Percentiles rank a stretch among this genome's conserved stretches.
These are phyloP conservation scores for Bibio marci DNA, from an alignment of 2,888 invertebrate genomes.

Conservation along the genomic window DNA sequence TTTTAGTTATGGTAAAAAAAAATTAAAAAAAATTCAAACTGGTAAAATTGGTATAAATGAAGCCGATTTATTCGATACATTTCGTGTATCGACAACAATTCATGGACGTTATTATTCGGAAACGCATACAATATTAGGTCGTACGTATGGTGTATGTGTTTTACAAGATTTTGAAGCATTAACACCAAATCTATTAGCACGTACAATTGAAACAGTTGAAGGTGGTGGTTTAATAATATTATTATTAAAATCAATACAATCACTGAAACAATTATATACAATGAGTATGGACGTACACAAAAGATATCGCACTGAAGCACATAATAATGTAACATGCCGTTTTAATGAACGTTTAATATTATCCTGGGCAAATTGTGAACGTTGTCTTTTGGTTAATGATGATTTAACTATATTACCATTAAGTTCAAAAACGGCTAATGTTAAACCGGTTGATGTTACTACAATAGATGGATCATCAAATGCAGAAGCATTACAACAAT, in stretches of 20 bases:
- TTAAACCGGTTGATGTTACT: conserved; percentile 23
- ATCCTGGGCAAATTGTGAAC: conserved; percentile 70
- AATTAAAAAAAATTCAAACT: conserved; percentile 80
- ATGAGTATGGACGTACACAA: conserved; percentile 98
- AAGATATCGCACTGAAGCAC: conserved; percentile 79
- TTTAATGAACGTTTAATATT: conserved; percentile 95
- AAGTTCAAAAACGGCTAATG: conserved; percentile 71
- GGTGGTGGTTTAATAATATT: conserved; percentile 90
- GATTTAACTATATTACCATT: conserved; percentile 80
- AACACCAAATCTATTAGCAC: conserved; percentile 89
- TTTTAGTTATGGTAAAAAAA: conserved; percentile 73
- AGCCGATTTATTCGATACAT: conserved; percentile 92
- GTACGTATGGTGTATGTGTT: conserved; percentile 91
- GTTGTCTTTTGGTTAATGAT: conserved; percentile 90
- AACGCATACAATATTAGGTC: conserved; percentile 93
- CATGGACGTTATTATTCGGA: conserved; percentile 95
- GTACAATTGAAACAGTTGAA: conserved; percentile 96
- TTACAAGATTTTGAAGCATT: conserved; percentile 96
- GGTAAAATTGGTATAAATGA: conserved; percentile 82
- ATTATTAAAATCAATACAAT: conserved; percentile 66
- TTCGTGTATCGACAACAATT: conserved; percentile 89
- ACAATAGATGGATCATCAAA: conserved; percentile 14
- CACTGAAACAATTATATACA: conserved; percentile 84
- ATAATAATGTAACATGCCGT: conserved; percentile 75
- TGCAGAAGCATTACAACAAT: conserved; percentile 45